Conservation (phyloP, 2,888 invertebrate genomes). For the Limnephilus marmoratus region DNA sequence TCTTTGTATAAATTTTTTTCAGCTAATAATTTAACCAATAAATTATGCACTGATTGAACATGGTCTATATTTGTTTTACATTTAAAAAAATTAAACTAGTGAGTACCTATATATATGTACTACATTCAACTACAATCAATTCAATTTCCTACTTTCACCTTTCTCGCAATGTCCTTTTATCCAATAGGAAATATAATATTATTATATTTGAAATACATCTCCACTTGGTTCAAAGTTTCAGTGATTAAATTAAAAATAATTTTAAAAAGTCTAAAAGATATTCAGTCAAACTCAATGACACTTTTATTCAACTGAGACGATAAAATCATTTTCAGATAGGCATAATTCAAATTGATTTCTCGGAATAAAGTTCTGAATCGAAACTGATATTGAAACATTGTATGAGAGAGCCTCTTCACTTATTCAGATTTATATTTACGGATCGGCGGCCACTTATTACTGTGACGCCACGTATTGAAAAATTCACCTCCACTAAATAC, state of each 20-base stretch:
- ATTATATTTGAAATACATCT: too few species aligned
- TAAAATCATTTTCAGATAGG: not conserved
- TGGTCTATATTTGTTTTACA: too few species aligned
- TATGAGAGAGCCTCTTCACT: not conserved
- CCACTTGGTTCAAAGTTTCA: too few species aligned
- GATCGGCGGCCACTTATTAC: not conserved
- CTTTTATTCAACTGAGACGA: not conserved
- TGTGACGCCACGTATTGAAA: not conserved
- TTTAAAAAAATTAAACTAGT: too few species aligned
- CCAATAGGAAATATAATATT: too few species aligned
- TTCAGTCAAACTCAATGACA: not conserved
- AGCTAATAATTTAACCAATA: too few species aligned
- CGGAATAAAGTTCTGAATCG: not conserved
- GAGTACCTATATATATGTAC: too few species aligned
- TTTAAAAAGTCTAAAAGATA: not conserved
- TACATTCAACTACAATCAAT: too few species aligned
- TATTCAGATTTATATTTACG: not conserved
- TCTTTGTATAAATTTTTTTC: too few species aligned
- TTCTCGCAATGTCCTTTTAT: too few species aligned
- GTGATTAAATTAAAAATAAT: not conserved
- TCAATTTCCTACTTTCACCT: too few species aligned
- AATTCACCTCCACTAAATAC: not conserved
- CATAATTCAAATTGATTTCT: not conserved
- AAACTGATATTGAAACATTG: not conserved
- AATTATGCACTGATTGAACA: too few species aligned